Conservation (phyloP, 37 sponge, comb jelly and placozoan species). For the Chondrosia reniformis region DNA sequence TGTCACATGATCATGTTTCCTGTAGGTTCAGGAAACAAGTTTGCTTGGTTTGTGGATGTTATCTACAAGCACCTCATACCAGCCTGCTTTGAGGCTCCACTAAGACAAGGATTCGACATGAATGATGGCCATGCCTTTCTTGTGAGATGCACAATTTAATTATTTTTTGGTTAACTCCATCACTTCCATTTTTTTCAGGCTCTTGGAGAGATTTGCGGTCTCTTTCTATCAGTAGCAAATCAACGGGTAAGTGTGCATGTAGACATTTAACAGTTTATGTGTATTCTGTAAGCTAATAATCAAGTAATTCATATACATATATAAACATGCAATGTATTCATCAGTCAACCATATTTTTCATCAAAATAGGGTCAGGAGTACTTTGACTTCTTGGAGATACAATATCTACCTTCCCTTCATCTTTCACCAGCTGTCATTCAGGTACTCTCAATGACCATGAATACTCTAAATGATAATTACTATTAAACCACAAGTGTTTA, state of each 20-base stretch:
- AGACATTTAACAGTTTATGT: background rate
- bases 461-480: no score
- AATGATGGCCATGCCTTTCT: constrained; percentile 65
- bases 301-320: no score
- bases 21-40: constrained; percentile 35
- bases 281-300: no score
- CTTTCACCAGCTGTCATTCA: no score
- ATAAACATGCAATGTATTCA: no score
- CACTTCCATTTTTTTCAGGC: background rate
- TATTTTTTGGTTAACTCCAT: background rate
- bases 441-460: no score
- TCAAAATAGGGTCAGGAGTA: no score
- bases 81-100: constrained; percentile 74
- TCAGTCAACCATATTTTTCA: no score
- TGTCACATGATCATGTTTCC: background rate
- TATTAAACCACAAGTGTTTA: no score
- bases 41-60: constrained; percentile 63
- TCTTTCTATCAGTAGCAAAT: background rate
- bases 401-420: no score
- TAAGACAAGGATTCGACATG: constrained; percentile 60
- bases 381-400: no score
- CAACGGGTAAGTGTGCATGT: background rate
- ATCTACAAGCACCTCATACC: constrained; percentile 73
- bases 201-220: background rate
- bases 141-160: constrained; percentile 29